Conservation (phyloP, 1,140 invertebrate species). For the Zaprionus africanus region DNA sequence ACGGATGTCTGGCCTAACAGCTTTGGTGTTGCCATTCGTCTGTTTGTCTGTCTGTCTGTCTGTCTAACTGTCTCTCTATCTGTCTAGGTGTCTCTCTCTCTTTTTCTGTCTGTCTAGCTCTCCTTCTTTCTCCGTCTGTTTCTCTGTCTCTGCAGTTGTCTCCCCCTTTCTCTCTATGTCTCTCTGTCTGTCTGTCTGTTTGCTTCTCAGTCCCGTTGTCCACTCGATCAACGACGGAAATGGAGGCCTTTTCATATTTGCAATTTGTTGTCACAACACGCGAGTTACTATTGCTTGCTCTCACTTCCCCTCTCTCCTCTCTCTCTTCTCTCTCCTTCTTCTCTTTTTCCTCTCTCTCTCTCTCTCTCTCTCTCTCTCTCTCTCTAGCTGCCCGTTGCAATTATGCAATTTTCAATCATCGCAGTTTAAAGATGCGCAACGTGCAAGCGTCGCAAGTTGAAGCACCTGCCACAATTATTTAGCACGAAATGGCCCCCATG, state of each 20-base stretch:
- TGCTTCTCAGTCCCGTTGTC: conserved; percentile 12
- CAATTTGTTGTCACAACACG: conserved; percentile 61
- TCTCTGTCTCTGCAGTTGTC: conserved; percentile 7
- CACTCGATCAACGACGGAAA: conserved; percentile 55
- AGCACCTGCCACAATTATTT: conserved; percentile 66
- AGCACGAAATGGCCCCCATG: conserved; percentile 13
- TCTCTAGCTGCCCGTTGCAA: conserved; percentile 51
- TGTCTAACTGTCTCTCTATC: conserved; percentile 7
- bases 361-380: neutral
- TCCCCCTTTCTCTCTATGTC: neutral
- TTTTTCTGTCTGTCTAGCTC: conserved; percentile 1
- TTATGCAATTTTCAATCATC: conserved; percentile 83
- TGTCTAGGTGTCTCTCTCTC: conserved; percentile 1
- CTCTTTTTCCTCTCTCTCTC: neutral
- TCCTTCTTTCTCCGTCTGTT: conserved; percentile 8
- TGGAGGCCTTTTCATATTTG: conserved; percentile 55
- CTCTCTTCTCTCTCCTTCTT: neutral
- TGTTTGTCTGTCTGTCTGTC: conserved; percentile 16
- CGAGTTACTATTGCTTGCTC: conserved; percentile 26
- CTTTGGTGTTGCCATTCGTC: conserved; percentile 23
- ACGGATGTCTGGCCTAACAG: conserved; percentile 47
- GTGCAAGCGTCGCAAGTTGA: conserved; percentile 65
- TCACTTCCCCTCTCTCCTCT: neutral
- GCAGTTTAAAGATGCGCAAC: conserved; percentile 73
- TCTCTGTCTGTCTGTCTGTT: conserved; percentile 21